Conservation (phyloP, 2,113 vertebrate species). For the Melanotaenia duboulayi region DNA sequence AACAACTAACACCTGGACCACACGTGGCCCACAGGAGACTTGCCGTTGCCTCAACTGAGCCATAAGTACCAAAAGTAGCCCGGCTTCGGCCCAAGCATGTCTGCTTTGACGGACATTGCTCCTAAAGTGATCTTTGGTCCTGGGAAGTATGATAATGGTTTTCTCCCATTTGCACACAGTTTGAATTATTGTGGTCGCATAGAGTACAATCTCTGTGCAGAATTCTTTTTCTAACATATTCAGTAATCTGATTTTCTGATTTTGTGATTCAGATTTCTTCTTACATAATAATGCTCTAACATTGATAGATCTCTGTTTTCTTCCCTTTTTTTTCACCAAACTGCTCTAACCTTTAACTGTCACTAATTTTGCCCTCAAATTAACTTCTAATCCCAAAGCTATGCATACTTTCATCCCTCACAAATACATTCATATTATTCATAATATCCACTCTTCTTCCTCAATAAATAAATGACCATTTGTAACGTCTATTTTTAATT, state of each 20-base stretch:
- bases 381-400: background rate
- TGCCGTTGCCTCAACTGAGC: no score
- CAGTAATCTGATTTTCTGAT: no score
- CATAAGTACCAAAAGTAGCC: no score
- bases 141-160: background rate
- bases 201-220: no score
- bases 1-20: no score
- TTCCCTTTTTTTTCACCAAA: background rate
- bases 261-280: no score
- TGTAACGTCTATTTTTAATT: background rate
- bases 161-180: no score
- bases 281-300: background rate
- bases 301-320: background rate
- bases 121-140: background rate
- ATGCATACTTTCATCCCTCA: background rate
- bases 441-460: no score
- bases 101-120: background rate
- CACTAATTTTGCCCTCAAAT: background rate
- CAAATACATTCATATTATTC: background rate
- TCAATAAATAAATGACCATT: background rate
- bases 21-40: no score
- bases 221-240: no score
- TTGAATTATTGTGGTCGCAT: no score
- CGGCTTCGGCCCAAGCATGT: no score
- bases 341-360: background rate